Percentiles rank a stretch among this genome's conserved stretches.
Evolutionary conservation across 2,888 invertebrate species (phyloP).

Genomic region (Andrena bucephala): DNA sequence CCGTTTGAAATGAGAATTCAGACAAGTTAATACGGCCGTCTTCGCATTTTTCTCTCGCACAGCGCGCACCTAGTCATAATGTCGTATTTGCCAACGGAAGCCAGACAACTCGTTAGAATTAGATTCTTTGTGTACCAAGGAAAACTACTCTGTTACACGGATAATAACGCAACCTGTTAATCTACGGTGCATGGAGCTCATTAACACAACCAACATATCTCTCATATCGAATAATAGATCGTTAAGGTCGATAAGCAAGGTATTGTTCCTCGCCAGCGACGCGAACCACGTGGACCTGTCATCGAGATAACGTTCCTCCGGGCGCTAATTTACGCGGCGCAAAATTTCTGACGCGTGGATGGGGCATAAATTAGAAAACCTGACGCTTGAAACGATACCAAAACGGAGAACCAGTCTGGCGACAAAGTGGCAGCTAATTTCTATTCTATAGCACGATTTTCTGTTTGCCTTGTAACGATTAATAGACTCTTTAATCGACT

Average conservation of each 20-base stretch:
- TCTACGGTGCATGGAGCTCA: slow-evolving; percentile 39
- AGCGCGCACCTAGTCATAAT: neutral
- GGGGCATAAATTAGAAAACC: slow-evolving; percentile 42
- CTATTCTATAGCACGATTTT: slow-evolving; percentile 6
- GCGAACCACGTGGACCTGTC: slow-evolving; percentile 45
- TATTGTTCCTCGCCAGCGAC: slow-evolving; percentile 46
- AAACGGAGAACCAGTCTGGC: neutral
- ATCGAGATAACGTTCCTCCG: slow-evolving; percentile 39
- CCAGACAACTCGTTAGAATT: slow-evolving; percentile 36
- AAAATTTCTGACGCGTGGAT: slow-evolving; percentile 51
- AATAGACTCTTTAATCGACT: slow-evolving; percentile 10
- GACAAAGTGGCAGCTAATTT: neutral
- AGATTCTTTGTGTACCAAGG: slow-evolving; percentile 16
- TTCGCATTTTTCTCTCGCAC: no score
- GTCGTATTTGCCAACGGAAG: neutral
- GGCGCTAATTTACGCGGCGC: slow-evolving; percentile 58
- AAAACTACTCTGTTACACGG: slow-evolving; percentile 25
- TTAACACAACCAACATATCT: slow-evolving; percentile 49
- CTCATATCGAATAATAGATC: slow-evolving; percentile 56
- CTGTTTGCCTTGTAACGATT: neutral
- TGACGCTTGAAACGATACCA: slow-evolving; percentile 22
- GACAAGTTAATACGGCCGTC: no score
- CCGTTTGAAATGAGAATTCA: no score
- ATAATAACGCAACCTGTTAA: slow-evolving; percentile 46
- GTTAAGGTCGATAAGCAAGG: slow-evolving; percentile 53